Conservation (phyloP, 2,113 vertebrate genomes). For the Phylloscopus trochiloides region DNA sequence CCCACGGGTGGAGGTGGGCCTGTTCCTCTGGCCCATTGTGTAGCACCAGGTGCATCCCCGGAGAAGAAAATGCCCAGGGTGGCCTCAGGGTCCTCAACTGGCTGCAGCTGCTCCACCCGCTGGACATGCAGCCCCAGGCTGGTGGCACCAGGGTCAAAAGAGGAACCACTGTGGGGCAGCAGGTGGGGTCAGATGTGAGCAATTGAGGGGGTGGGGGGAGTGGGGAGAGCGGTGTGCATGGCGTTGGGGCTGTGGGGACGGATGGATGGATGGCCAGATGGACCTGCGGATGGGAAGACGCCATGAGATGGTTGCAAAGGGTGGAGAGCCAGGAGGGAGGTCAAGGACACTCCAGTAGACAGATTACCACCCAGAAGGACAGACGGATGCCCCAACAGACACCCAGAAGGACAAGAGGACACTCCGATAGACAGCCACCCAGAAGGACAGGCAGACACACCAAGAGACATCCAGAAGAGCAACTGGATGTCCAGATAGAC, state of each 20-base stretch:
- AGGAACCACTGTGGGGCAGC: neutral
- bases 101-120: slow-evolving; percentile 88
- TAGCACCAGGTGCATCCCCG: slow-evolving; percentile 87
- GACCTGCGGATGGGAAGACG: neutral
- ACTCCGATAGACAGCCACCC: too few relatives aligned
- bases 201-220: neutral
- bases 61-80: slow-evolving; percentile 82
- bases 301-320: neutral
- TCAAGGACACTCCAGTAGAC: neutral
- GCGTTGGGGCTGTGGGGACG: neutral
- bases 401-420: neutral
- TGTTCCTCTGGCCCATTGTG: slow-evolving; percentile 74
- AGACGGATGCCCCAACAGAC: neutral
- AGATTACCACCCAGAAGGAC: too few relatives aligned
- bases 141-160: neutral
- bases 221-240: slow-evolving; percentile 47
- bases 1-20: slow-evolving; percentile 87
- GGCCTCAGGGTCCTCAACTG: slow-evolving; percentile 67
- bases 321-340: neutral
- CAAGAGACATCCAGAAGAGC: too few relatives aligned
- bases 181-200: neutral
- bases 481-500: neutral
- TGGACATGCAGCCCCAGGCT: slow-evolving; percentile 77
- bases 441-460: too few relatives aligned
- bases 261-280: neutral